Base-by-base conservation (phyloP, 1,140 invertebrate species). In the Cotesia typhae region DNA sequence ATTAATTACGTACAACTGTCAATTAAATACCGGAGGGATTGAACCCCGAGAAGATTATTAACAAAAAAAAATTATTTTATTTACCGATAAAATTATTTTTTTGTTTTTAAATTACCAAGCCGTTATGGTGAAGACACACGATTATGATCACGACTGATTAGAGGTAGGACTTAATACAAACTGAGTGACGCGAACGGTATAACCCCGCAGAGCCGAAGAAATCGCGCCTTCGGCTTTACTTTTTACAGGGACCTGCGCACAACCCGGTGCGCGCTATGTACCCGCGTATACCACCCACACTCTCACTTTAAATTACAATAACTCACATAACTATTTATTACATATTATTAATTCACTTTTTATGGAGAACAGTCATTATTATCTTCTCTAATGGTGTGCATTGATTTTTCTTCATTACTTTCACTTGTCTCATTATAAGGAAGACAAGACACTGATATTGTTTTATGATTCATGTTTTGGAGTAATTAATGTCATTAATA, bases 161-260 rank as follows among this genome's bases (percentile, higher is more conserved):
- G 53, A 66, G 55, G 38, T 72, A 60, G 63, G 28, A 67, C 63
- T 51, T 28, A 71, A 71, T 71, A 65, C 60, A 71, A 72, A 72
- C 70, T 72, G 70, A 71, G 47, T 67, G 64, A 65, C 51, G 38
- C 36, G 17, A 55, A 71, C 64, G 35, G 70, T 72, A 59, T 72
- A 65, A 67, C 53, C 70, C 70, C 35, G 53, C 37, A 41, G 63
- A 67, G 52, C 10, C 28, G 52, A 72, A 67, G 64, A 37, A 72
- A 71, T 67, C 70, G 70, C 70, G 70, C 63, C 64, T 66, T 41
- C 47, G 64, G 64, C 64, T 66, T 66, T 66, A 41, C 64, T 66
- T 66, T 66, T 66, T 66, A 66, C 64, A 41, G 64, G 64, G 64
- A 66, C 64, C 61, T 66, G 64, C 64, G 64, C 64, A 47, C 12